Evolutionary conservation across 1,140 invertebrate species (phyloP).

Genomic region (Phymastichus coffea): DNA sequence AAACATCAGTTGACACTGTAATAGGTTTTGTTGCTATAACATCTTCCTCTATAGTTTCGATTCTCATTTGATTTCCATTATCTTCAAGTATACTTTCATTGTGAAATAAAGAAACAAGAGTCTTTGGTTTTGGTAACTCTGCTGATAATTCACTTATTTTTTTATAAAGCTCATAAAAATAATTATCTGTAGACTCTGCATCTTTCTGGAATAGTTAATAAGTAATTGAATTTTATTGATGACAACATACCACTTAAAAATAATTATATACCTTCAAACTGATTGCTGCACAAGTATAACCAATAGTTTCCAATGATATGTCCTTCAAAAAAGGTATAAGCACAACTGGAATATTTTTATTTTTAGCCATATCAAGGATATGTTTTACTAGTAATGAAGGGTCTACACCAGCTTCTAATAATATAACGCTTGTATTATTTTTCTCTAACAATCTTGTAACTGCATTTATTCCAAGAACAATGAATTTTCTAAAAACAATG

Average conservation of each 20-base stretch:
- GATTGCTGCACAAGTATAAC: conserved; percentile 42
- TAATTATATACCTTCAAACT: conserved; percentile 52
- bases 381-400: conserved; percentile 47
- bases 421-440: conserved; percentile 38
- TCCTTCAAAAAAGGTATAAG: conserved; percentile 43
- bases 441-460: conserved; percentile 49
- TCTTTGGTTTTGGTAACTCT: conserved; percentile 19
- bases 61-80: background rate
- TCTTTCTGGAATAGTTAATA: conserved; percentile 28
- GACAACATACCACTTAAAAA: too few species aligned
- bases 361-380: conserved; percentile 45
- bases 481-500: conserved; percentile 38
- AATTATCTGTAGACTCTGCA: conserved; percentile 26
- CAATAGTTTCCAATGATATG: conserved; percentile 37
- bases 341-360: conserved; percentile 45
- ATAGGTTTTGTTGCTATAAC: background rate
- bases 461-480: conserved; percentile 48
- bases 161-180: conserved; percentile 34
- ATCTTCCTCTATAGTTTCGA: conserved; percentile 1
- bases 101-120: conserved; percentile 15
- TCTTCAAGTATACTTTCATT: background rate
- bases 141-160: conserved; percentile 32
- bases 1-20: conserved; percentile 12
- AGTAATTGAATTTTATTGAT: background rate
- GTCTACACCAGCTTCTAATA: conserved; percentile 47